Evolutionary conservation across 1,140 invertebrate genomes (phyloP).

Genomic region (Lysiphlebus fabarum): DNA sequence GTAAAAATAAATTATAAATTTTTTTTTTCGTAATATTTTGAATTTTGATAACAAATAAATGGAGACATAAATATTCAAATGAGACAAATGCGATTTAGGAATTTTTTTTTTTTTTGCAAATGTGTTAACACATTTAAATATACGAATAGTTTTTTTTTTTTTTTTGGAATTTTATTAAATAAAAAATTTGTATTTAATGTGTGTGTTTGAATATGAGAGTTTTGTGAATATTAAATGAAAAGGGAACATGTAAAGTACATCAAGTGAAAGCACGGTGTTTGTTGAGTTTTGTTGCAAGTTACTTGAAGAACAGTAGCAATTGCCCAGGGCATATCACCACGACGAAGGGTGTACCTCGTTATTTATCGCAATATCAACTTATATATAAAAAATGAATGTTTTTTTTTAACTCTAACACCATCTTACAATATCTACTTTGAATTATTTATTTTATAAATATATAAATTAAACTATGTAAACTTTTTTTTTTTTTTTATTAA

Average conservation of each 20-base stretch:
- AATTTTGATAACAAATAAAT: conserved; percentile 46
- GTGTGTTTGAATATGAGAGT: too few species aligned
- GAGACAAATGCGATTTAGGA: conserved; percentile 3
- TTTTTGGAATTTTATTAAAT: too few species aligned
- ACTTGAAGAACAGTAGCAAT: conserved; percentile 45
- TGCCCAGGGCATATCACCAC: conserved; percentile 46
- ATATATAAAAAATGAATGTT: conserved; percentile 44
- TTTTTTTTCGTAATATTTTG: conserved; percentile 33
- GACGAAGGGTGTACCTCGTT: conserved; percentile 45
- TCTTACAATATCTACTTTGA: neutral
- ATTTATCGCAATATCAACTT: conserved; percentile 55
- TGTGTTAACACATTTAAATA: too few species aligned
- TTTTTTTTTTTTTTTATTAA: too few species aligned
- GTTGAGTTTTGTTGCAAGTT: neutral
- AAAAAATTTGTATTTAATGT: too few species aligned
- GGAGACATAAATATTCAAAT: conserved; percentile 46
- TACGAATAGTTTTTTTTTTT: too few species aligned
- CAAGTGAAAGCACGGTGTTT: too few species aligned
- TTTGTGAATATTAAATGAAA: neutral
- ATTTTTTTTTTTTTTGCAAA: neutral
- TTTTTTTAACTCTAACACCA: neutral
- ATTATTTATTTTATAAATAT: neutral
- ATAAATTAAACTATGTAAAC: too few species aligned
- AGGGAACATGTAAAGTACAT: neutral
- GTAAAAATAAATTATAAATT: too few species aligned